phyloP scores from a whole-genome alignment of 2,797 vertebrate genomes.

The Syngnathus acus region DNA sequence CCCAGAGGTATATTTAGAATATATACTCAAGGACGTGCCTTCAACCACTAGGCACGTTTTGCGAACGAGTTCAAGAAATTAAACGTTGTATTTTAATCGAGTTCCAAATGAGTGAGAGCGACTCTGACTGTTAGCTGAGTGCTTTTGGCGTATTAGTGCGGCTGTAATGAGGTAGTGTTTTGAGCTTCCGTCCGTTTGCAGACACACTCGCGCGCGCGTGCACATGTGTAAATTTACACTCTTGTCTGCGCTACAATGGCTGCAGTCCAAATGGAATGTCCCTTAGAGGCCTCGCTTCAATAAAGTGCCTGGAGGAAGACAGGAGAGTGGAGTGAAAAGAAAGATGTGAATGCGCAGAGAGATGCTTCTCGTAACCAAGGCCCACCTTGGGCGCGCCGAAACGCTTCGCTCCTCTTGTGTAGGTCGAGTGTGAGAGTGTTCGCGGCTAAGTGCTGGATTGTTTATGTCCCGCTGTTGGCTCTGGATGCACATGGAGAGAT shows the following conservation, averaged over 20 bases:
- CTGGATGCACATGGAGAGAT: conserved; percentile 36
- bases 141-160: conserved; percentile 43
- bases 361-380: conserved; percentile 35
- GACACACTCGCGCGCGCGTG: conserved; percentile 14
- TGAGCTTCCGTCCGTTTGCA: conserved; percentile 30
- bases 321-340: conserved; percentile 48
- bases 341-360: conserved; percentile 40
- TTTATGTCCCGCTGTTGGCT: conserved; percentile 58
- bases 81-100: conserved; percentile 26
- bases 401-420: conserved; percentile 39
- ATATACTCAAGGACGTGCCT: conserved; percentile 27
- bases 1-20: conserved; percentile 50
- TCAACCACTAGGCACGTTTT: conserved; percentile 25
- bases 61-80: conserved; percentile 32
- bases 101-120: conserved; percentile 32
- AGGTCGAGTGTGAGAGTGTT: conserved; percentile 40
- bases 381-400: conserved; percentile 26
- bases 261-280: conserved; percentile 64
- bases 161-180: conserved; percentile 41
- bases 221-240: conserved; percentile 54
- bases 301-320: conserved; percentile 58
- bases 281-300: conserved; percentile 58
- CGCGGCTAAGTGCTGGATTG: conserved; percentile 36
- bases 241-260: conserved; percentile 60
- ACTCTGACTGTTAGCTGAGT: conserved; percentile 31